A percentile compares a stretch with the other conserved stretches of the same genome.
Conservation (phyloP, 2,113 vertebrate genomes). For the Macrotis lagotis region DNA sequence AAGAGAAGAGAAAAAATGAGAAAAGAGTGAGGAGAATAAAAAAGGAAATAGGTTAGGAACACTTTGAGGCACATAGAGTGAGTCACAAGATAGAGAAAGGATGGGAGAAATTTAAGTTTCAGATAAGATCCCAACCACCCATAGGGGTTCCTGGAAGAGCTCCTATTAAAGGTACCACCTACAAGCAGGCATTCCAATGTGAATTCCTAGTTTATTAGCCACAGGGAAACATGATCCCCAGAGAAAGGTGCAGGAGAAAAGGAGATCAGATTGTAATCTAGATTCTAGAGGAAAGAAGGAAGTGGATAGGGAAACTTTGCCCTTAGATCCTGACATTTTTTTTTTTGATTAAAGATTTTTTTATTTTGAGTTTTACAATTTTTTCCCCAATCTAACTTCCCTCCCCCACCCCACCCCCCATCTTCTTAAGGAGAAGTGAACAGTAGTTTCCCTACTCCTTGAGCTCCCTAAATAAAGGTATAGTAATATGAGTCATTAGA, state of each 20-base stretch:
- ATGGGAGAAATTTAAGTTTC: background rate
- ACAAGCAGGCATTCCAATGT: background rate
- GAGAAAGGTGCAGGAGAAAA: background rate
- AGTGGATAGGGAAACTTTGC: background rate
- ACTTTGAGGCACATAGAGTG: background rate
- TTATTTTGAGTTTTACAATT: too few species aligned
- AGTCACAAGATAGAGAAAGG: background rate
- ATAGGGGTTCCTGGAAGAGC: background rate
- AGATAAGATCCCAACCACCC: background rate
- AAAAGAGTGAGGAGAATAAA: too few species aligned
- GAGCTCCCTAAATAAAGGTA: background rate
- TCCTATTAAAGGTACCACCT: background rate
- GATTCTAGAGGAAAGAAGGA: background rate
- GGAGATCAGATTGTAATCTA: background rate
- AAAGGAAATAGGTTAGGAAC: background rate
- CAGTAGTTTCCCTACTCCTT: background rate
- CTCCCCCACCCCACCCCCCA: too few species aligned
- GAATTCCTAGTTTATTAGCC: background rate
- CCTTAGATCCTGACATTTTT: background rate
- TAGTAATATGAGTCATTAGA: background rate
- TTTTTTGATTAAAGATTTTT: too few species aligned
- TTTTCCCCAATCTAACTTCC: too few species aligned
- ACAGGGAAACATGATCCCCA: background rate
- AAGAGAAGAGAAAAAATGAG: too few species aligned
- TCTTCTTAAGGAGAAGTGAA: background rate